These are phyloP conservation scores for Cancer borealis DNA, from an alignment of 2,888 invertebrate genomes.

Conservation along the genomic window DNA sequence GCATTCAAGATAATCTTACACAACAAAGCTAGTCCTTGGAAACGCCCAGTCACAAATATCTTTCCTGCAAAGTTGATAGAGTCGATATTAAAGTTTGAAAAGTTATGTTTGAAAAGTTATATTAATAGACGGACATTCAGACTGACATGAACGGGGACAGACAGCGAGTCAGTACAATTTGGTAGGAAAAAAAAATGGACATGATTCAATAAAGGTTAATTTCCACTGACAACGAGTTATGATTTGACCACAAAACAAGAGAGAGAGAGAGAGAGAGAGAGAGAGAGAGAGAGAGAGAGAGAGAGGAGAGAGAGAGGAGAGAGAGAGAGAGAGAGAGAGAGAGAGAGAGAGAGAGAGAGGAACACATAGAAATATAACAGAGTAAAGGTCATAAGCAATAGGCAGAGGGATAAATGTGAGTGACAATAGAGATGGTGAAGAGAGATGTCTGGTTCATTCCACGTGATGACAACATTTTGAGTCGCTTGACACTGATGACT, in stretches of 20 bases:
- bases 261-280: slow-evolving; percentile 1
- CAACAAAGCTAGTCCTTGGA: background rate
- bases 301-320: slow-evolving; percentile 20
- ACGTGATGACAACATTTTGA: background rate
- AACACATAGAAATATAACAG: background rate
- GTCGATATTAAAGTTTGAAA: background rate
- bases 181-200: background rate
- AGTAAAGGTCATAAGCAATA: no score
- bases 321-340: slow-evolving; percentile 20
- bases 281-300: slow-evolving; percentile 17
- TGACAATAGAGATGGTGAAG: background rate
- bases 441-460: background rate
- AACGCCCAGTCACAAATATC: background rate
- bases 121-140: slow-evolving; percentile 20
- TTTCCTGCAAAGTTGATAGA: background rate
- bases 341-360: background rate
- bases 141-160: background rate
- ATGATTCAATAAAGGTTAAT: background rate
- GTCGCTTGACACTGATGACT: background rate
- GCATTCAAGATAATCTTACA: background rate
- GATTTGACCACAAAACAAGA: background rate
- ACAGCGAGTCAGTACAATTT: background rate
- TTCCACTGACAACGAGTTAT: background rate
- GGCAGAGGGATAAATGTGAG: background rate
- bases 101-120: no score